Percentiles rank a stretch among this genome's conserved stretches.
Conservation (phyloP, 2,888 invertebrate genomes). For the Pocota personata region DNA sequence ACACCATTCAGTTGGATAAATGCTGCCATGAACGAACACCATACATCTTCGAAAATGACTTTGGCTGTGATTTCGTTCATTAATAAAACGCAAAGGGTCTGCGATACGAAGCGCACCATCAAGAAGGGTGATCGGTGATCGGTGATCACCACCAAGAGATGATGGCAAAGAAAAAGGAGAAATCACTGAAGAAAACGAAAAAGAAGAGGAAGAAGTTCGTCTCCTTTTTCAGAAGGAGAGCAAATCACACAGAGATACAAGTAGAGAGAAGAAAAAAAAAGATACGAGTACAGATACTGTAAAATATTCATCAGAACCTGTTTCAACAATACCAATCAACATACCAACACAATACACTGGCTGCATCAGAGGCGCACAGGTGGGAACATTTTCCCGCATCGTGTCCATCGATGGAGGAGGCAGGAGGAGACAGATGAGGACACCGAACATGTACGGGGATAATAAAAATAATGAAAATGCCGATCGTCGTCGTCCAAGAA, state of each 20-base stretch:
- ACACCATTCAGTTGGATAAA: conserved; percentile 69
- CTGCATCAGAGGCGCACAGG: conserved; percentile 68
- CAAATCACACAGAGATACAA: conserved; percentile 53
- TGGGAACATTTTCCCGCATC: conserved; percentile 69
- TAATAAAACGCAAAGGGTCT: conserved; percentile 71
- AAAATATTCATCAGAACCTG: conserved; percentile 73
- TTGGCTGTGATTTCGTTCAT: conserved; percentile 71
- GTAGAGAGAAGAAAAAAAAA: conserved; percentile 22
- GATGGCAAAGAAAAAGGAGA: background rate
- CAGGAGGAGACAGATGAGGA: background rate
- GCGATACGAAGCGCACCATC: background rate
- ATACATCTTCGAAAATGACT: conserved; percentile 70
- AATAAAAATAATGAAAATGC: conserved; percentile 68
- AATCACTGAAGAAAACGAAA: background rate
- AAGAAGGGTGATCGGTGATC: conserved; percentile 45
- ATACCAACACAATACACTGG: conserved; percentile 69
- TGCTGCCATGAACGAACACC: conserved; percentile 54
- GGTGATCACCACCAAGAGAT: conserved; percentile 27
- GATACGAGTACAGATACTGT: conserved; percentile 63
- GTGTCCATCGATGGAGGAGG: background rate
- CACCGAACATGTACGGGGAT: conserved; percentile 29
- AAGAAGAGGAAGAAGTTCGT: conserved; percentile 1
- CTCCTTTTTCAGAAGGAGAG: conserved; percentile 35
- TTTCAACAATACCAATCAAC: conserved; percentile 74
- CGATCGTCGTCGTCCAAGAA: conserved; percentile 33